Conservation (phyloP, 2,113 vertebrate species). For the Psilopogon haemacephalus region DNA sequence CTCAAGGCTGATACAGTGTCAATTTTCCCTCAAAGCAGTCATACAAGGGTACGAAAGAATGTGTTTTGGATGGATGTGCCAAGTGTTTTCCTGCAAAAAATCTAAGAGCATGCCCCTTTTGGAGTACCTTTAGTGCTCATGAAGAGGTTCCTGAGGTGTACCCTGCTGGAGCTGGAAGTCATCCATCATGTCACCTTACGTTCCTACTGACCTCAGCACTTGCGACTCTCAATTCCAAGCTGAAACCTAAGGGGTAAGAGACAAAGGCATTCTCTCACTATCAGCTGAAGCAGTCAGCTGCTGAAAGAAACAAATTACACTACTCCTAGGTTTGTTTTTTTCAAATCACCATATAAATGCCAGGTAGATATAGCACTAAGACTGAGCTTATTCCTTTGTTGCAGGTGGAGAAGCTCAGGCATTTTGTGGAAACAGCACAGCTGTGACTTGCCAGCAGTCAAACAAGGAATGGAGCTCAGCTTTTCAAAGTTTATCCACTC, state of each 20-base stretch:
- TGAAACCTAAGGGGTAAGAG: background rate
- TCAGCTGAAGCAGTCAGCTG: background rate
- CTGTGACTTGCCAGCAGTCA: background rate
- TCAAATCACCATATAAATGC: background rate
- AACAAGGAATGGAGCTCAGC: background rate
- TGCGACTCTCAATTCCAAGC: background rate
- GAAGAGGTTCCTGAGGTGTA: background rate
- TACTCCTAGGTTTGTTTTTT: rapidly evolving
- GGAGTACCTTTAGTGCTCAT: background rate
- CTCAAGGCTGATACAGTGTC: background rate
- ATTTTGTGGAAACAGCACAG: background rate
- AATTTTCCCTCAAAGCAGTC: background rate
- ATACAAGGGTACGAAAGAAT: background rate
- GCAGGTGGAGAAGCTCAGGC: background rate
- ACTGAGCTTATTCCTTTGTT: background rate
- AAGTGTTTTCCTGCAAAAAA: background rate
- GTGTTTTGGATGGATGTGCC: background rate
- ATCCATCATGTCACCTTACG: rapidly evolving
- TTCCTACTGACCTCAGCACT: background rate
- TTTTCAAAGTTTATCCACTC: background rate
- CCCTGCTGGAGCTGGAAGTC: background rate
- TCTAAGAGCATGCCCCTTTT: background rate
- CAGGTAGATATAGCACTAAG: background rate
- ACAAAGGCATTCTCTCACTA: background rate
- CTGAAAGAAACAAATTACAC: background rate